Conservation (phyloP, 23 tunicate genomes). For the Halocynthia roretzi region DNA sequence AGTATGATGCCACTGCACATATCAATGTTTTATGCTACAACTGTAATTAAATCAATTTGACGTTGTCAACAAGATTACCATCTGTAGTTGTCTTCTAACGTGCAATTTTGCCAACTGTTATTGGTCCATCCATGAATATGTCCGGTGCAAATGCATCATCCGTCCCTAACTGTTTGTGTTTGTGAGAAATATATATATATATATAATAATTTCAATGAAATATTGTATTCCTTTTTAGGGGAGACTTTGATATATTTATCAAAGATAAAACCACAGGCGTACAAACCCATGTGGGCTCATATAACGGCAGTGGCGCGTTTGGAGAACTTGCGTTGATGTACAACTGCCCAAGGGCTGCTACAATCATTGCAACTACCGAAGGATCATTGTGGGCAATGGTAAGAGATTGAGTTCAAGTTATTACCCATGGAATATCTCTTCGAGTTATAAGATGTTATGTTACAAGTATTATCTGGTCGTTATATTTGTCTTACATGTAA, state of each 20-base stretch:
- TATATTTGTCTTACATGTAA: too few species aligned
- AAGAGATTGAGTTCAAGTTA: not conserved
- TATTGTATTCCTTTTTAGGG: constrained; percentile 40
- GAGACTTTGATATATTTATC: constrained; percentile 85
- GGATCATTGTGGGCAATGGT: constrained; percentile 99
- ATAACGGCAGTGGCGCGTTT: constrained; percentile 84
- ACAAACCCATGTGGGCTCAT: constrained; percentile 76
- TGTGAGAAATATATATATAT: too few species aligned
- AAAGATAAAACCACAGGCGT: constrained; percentile 66
- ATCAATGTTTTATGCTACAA: too few species aligned
- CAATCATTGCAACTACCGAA: constrained; percentile 76
- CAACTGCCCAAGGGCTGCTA: constrained; percentile 93
- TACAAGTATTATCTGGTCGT: not conserved
- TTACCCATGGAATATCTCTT: not conserved
- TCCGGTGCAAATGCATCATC: too few species aligned
- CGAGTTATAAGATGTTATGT: not conserved
- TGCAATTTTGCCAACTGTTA: too few species aligned
- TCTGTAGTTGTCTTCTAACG: too few species aligned
- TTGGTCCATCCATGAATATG: too few species aligned
- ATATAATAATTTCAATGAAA: too few species aligned
- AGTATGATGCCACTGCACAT: too few species aligned
- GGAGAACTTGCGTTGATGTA: constrained; percentile 99
- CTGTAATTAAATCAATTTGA: too few species aligned
- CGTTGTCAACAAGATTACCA: too few species aligned
- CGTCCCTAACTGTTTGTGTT: too few species aligned